These are phyloP conservation scores for Tenthredo amoena DNA, from an alignment of 2,888 invertebrate genomes.

Conservation along the genomic window DNA sequence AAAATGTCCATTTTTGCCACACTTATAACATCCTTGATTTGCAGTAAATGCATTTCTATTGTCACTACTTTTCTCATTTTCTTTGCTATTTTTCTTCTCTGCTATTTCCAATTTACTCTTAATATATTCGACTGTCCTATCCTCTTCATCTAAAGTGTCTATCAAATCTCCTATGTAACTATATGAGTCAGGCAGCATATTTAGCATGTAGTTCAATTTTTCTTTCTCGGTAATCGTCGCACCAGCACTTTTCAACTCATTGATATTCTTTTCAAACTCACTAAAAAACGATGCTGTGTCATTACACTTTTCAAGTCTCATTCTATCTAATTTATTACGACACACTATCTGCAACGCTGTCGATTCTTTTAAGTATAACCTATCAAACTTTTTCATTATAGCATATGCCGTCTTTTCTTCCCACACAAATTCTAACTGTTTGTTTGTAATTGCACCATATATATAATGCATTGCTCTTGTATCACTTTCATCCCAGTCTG, in stretches of 20 bases:
- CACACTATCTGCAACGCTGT: conserved; percentile 56
- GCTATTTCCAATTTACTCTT: no score
- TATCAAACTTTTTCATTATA: conserved; percentile 57
- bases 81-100: no score
- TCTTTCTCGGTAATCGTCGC: conserved; percentile 61
- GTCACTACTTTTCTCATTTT: no score
- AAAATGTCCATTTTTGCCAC: no score
- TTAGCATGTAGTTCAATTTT: conserved; percentile 65
- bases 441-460: conserved; percentile 54
- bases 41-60: no score
- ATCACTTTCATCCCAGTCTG: not conserved
- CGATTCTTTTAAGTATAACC: conserved; percentile 55
- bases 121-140: no score
- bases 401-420: conserved; percentile 52
- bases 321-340: conserved; percentile 55
- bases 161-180: conserved; percentile 64
- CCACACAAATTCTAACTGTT: conserved; percentile 54
- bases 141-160: conserved; percentile 59
- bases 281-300: conserved; percentile 62
- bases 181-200: conserved; percentile 60
- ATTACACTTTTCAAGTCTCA: conserved; percentile 55
- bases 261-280: conserved; percentile 63
- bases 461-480: conserved; percentile 51
- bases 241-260: conserved; percentile 63
- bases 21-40: no score